Base-by-base conservation (phyloP, 2,797 vertebrate genomes). In the Harpagifer antarcticus region DNA sequence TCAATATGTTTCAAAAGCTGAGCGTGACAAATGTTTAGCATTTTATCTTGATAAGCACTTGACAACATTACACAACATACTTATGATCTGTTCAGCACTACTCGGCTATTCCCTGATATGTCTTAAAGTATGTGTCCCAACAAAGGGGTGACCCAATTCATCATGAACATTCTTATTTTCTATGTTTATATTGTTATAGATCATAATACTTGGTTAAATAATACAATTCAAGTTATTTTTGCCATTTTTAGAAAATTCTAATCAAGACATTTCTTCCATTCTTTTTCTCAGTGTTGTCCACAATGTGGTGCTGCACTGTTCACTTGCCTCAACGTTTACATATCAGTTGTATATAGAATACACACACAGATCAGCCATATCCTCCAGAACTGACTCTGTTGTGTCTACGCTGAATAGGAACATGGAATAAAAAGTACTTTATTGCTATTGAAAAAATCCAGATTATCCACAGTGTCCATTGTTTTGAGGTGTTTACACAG, bases 401-500 rank as follows among this genome's bases (percentile, higher is more conserved):
- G 27, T 19, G 9, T 52, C 9, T 19, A 20, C 71, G 42, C 0
- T 49, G 47, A 63, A 52, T 9, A 45, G 62, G 37, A 20, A 43
- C 49, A 49, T 44, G 9, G n/a, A 65, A 50, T 50, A 9, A n/a
- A 42, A 48, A 42, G 20, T 0, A 47, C 15, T 48, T 52, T 16
- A 67, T 20, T 43, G 3, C 8, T 44, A 16, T 9, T 50, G 3
- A 60, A 70, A 60, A 66, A 73, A 17, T 17, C 42, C 11, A 62
- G n/a, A 63, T 53, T 3, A 45, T 23, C 60, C n/a, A 50, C 23
- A 31, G 2, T 10, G 44, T 12, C 0, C 5, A n/a, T 33, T 14
- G 54, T 20, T 69, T 12, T 4, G 16, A 62, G 13, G 4, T 43
- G 57, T 70, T 71, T 55, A 37, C 44, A 66, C 48, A 65, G 15